Evolutionary conservation across 2,797 vertebrate species (phyloP).

Genomic region (Hephaestus fuliginosus): DNA sequence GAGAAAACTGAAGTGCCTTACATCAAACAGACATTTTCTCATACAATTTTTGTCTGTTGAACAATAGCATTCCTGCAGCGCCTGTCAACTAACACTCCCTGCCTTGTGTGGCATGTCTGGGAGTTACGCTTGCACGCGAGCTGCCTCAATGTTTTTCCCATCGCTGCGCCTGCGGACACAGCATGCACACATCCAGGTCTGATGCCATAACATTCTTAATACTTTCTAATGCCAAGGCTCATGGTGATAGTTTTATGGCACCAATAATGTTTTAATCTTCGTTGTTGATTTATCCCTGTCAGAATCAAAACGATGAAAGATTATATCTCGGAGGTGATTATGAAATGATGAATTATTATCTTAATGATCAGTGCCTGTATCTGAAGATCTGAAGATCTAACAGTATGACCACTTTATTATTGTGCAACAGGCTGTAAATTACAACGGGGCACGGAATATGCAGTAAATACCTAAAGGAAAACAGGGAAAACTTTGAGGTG

Average conservation of each 20-base stretch:
- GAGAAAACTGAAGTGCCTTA: slow-evolving; percentile 5
- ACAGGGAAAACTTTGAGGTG: slow-evolving; percentile 62
- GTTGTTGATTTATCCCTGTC: not conserved
- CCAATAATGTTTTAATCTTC: slow-evolving; percentile 5
- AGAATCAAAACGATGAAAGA: slow-evolving; percentile 11
- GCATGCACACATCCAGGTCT: slow-evolving; percentile 19
- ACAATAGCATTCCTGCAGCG: slow-evolving; percentile 73
- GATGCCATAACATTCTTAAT: slow-evolving; percentile 17
- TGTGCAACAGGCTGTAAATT: slow-evolving; percentile 51
- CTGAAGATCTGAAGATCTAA: not conserved
- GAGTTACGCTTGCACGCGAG: slow-evolving; percentile 64
- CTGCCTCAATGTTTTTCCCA: slow-evolving; percentile 47
- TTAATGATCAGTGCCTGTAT: slow-evolving; percentile 6
- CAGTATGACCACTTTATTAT: not conserved
- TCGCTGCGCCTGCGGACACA: slow-evolving; percentile 37
- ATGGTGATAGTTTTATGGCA: slow-evolving; percentile 12
- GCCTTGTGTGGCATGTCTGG: slow-evolving; percentile 60
- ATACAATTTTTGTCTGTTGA: slow-evolving; percentile 46
- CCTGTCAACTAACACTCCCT: slow-evolving; percentile 71
- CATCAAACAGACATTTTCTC: slow-evolving; percentile 60
- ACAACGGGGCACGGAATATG: not conserved
- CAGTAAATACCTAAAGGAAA: slow-evolving; percentile 22
- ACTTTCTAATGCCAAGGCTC: slow-evolving; percentile 1
- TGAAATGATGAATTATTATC: slow-evolving; percentile 6
- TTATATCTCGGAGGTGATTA: not conserved